These are phyloP conservation scores for Oncorhynchus clarkii DNA, from an alignment of 2,113 vertebrate genomes.

Conservation along the genomic window DNA sequence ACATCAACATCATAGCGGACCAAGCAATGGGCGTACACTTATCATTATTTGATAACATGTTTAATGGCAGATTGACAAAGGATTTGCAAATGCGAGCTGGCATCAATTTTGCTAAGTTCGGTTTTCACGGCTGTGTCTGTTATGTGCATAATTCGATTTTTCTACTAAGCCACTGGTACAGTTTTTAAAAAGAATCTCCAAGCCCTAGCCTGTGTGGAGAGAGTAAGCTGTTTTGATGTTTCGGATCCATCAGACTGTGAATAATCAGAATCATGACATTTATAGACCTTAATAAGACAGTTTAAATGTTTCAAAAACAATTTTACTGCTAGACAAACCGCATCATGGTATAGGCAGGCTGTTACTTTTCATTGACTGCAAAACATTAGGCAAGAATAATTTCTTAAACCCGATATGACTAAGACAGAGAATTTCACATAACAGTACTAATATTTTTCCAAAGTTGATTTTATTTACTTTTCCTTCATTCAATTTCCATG, in stretches of 20 bases:
- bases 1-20: conserved; percentile 87
- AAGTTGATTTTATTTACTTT: neutral
- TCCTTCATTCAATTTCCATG: neutral
- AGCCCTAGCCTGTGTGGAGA: conserved; percentile 81
- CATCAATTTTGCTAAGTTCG: conserved; percentile 86
- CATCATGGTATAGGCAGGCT: conserved; percentile 36
- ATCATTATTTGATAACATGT: conserved; percentile 98
- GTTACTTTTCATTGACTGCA: conserved; percentile 33
- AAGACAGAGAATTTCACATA: neutral
- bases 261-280: conserved; percentile 73
- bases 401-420: conserved; percentile 23
- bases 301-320: conserved; percentile 49
- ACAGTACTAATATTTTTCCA: neutral
- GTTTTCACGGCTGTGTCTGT: conserved; percentile 84
- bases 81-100: conserved; percentile 92
- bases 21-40: conserved; percentile 86
- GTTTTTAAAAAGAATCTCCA: conserved; percentile 83
- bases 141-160: conserved; percentile 94
- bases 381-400: conserved; percentile 31
- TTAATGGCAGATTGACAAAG: conserved; percentile 98
- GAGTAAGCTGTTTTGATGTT: conserved; percentile 82
- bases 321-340: conserved; percentile 37
- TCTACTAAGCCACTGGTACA: conserved; percentile 86
- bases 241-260: conserved; percentile 84
- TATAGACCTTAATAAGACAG: conserved; percentile 44